phyloP scores from a whole-genome alignment of 2,797 vertebrate genomes.

The Ctenopoma multispine region DNA sequence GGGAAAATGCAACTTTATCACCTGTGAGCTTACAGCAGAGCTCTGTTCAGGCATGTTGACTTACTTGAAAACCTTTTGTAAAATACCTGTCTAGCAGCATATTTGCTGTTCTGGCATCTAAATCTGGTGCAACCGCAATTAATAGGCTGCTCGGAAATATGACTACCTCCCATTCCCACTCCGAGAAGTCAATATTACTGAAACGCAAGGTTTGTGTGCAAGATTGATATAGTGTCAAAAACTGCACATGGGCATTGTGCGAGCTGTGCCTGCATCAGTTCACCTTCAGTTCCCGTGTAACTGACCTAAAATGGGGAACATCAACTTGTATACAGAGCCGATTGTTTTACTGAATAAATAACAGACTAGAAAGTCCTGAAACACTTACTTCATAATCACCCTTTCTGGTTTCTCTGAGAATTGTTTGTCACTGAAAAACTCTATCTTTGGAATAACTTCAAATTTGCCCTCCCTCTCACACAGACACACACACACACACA shows the following conservation, averaged over 20 bases:
- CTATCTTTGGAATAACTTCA: no score
- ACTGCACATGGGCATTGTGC: background rate
- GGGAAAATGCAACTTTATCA: background rate
- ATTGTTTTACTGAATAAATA: no score
- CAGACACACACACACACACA: no score
- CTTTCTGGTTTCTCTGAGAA: background rate
- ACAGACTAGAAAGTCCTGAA: background rate
- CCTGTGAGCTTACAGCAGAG: slow-evolving; percentile 1
- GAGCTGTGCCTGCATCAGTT: background rate
- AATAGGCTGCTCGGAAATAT: background rate
- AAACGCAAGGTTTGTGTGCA: background rate
- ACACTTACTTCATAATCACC: background rate
- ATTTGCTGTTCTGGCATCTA: slow-evolving; percentile 8
- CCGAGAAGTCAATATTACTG: slow-evolving; percentile 4
- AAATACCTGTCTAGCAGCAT: slow-evolving; percentile 31
- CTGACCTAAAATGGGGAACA: background rate
- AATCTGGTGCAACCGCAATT: slow-evolving; percentile 16
- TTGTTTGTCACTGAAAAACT: background rate
- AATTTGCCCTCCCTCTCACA: background rate
- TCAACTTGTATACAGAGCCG: background rate
- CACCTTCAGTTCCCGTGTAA: background rate
- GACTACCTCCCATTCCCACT: background rate
- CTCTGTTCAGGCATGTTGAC: slow-evolving; percentile 55
- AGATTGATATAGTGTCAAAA: background rate
- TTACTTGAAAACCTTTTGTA: slow-evolving; percentile 2